phyloP scores from a whole-genome alignment of 1,140 invertebrate species.

The Drosophila willistoni region DNA sequence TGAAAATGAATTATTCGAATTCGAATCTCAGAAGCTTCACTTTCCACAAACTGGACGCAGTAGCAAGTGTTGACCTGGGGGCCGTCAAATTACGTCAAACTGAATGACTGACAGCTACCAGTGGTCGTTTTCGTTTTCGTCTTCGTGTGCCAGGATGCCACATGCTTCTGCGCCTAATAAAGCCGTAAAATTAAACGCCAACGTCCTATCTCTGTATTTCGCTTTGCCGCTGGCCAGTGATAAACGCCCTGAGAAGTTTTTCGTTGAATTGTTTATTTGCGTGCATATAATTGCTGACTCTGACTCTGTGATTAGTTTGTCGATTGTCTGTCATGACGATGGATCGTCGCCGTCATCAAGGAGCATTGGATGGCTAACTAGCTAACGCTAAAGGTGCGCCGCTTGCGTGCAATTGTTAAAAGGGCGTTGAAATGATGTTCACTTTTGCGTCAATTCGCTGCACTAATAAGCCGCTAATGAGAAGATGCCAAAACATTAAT shows the following conservation, averaged over 20 bases:
- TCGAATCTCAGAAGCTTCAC: no score
- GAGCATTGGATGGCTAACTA: not conserved
- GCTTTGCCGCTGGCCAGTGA: conserved; percentile 49
- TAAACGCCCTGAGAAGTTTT: conserved; percentile 71
- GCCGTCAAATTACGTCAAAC: conserved; percentile 69
- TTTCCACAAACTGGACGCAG: not conserved
- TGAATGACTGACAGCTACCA: conserved; percentile 12
- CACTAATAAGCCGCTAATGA: conserved; percentile 77
- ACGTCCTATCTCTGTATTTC: conserved; percentile 1
- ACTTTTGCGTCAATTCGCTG: conserved; percentile 62
- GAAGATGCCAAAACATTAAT: conserved; percentile 52
- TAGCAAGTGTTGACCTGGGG: conserved; percentile 59
- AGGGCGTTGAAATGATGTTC: conserved; percentile 44
- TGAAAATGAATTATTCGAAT: no score
- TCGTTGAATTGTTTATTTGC: conserved; percentile 76
- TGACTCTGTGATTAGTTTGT: conserved; percentile 4
- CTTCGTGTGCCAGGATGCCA: not conserved
- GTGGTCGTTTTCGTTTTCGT: conserved; percentile 12
- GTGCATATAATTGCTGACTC: conserved; percentile 69
- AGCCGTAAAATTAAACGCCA: conserved; percentile 79
- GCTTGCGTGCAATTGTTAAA: conserved; percentile 59
- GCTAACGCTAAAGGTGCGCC: no score
- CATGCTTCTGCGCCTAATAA: conserved; percentile 54
- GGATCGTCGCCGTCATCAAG: conserved; percentile 37
- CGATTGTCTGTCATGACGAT: conserved; percentile 52